Conservation (phyloP, 1,140 invertebrate species). For the Drosophila watanabei region DNA sequence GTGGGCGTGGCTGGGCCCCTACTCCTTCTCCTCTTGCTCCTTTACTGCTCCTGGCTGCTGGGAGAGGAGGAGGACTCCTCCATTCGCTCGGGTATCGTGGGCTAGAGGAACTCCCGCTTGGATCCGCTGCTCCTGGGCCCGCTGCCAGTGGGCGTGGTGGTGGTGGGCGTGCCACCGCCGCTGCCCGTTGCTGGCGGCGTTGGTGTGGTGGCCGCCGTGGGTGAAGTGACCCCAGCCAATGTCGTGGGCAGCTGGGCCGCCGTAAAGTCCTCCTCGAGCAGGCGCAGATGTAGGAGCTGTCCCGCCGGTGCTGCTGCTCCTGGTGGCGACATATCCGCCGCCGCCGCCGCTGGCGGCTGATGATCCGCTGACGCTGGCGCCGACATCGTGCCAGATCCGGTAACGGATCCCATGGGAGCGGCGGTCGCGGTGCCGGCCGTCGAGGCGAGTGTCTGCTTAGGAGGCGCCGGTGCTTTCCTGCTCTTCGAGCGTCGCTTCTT, state of each 20-base stretch:
- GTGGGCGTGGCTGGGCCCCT: slow-evolving; percentile 34
- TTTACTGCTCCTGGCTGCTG: slow-evolving; percentile 21
- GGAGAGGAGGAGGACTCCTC: slow-evolving; percentile 66
- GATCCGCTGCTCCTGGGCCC: slow-evolving; percentile 53
- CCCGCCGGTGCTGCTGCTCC: slow-evolving; percentile 14
- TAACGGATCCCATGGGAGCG: slow-evolving; percentile 45
- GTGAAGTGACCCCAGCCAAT: slow-evolving; percentile 12
- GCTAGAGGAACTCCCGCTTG: slow-evolving; percentile 85
- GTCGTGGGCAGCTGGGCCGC: slow-evolving; percentile 53
- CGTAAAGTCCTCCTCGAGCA: slow-evolving; percentile 79
- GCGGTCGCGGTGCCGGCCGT: slow-evolving; percentile 51
- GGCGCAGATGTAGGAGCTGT: slow-evolving; percentile 70
- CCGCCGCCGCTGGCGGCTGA: slow-evolving; percentile 11
- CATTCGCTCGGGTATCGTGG: slow-evolving; percentile 65
- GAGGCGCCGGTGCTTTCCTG: slow-evolving; percentile 88
- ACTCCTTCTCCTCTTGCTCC: background rate
- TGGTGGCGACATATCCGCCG: slow-evolving; percentile 10
- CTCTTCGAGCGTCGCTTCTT: slow-evolving; percentile 91
- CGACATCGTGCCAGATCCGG: slow-evolving; percentile 74
- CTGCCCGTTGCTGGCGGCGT: slow-evolving; percentile 29
- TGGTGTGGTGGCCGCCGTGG: slow-evolving; percentile 51
- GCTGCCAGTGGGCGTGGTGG: slow-evolving; percentile 54
- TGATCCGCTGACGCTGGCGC: slow-evolving; percentile 68
- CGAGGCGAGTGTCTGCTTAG: slow-evolving; percentile 84
- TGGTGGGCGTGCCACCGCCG: slow-evolving; percentile 43